phyloP scores from a whole-genome alignment of 2,113 vertebrate genomes.

The Brienomyrus brachyistius region DNA sequence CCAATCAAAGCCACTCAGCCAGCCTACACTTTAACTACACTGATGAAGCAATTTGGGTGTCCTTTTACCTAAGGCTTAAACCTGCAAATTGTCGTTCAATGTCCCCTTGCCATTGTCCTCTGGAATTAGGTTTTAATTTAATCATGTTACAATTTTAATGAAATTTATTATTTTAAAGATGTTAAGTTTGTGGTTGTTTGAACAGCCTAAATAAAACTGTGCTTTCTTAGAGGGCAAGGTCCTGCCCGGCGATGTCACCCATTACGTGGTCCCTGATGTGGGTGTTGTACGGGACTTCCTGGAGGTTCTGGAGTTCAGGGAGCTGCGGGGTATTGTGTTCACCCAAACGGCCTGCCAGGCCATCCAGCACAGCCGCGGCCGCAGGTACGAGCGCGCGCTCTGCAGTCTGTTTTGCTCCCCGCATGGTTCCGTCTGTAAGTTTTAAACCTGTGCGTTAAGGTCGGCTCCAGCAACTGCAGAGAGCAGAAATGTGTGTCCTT shows the following conservation, averaged over 20 bases:
- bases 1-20: neutral
- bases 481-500: neutral
- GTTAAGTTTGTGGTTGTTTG: neutral
- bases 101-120: neutral
- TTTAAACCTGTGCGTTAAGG: neutral
- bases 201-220: neutral
- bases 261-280: constrained; percentile 87
- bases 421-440: neutral
- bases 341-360: constrained; percentile 88
- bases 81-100: neutral
- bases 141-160: neutral
- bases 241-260: constrained; percentile 75
- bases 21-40: neutral
- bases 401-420: neutral
- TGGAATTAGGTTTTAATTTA: neutral
- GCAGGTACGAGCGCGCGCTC: constrained; percentile 63
- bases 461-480: neutral
- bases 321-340: constrained; percentile 82
- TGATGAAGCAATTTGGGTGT: neutral
- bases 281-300: constrained; percentile 81
- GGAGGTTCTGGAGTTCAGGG: constrained; percentile 83
- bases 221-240: constrained; percentile 71
- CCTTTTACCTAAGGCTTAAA: neutral
- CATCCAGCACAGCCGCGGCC: constrained; percentile 79
- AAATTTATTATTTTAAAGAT: neutral